Base-by-base conservation (phyloP, 2,888 invertebrate species). In the Dicranocentrus wangi region DNA sequence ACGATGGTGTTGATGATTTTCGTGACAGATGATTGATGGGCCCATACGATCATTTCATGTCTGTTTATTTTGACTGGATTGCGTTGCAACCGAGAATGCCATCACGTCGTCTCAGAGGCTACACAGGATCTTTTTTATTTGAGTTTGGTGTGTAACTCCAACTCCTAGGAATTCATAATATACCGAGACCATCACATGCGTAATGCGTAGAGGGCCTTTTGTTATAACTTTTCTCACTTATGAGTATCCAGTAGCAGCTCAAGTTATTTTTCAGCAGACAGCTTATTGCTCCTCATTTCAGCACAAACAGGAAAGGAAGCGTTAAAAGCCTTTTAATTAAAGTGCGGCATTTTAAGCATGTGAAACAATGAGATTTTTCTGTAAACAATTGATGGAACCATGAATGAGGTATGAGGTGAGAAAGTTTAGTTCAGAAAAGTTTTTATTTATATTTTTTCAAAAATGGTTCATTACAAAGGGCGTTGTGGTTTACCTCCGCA, bases 1-100 rank as follows among this genome's bases (percentile, higher is more conserved):
- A 53, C 55, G 42, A 53, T 42, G 1, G 8, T 17, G 61, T 47
- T 71, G 71, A 71, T 71, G 47, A 60, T 60, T 27, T 25, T 42
- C 25, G 43, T 71, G 71, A 71, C 71, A 61, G 25, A 71, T 71
- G 71, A 71, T 71, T 71, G 71, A 71, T 71, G 43, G 25, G 58
- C 55, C 17, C 61, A 71, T 42, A 28, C 43, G 71, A 61, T 71
- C 27, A 71, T 71, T 71, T 71, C 58, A 71, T 61, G 61, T 17
- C 32, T 61, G 43, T 61, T 60, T 61, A 71, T 71, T 71, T 71
- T 71, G 60, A 60, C 42, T 27, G n/a, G 60, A 71, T 61, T 32
- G 32, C 32, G 10, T 32, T 10, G 32, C 32, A 32, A 32, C 5
- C 10, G 32, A 32, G 10, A 32, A 32, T 32, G 32, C 10, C 32